phyloP scores from a whole-genome alignment of 2,113 vertebrate genomes.

The Cololabis saira region DNA sequence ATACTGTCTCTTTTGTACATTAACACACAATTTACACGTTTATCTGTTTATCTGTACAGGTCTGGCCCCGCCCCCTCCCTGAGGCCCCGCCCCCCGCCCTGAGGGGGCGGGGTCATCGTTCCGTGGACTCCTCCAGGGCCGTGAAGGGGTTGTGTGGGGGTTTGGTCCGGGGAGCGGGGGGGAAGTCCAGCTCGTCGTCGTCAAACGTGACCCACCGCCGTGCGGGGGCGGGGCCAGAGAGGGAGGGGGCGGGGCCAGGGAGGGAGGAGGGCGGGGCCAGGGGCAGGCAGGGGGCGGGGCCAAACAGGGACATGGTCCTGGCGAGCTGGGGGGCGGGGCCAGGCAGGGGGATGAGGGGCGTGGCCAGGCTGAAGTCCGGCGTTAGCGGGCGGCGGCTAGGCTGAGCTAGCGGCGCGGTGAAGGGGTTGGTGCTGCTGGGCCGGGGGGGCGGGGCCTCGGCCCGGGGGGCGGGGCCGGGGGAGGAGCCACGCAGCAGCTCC shows the following conservation, averaged over 20 bases:
- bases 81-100: no score
- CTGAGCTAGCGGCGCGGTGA: constrained; percentile 74
- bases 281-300: constrained; percentile 58
- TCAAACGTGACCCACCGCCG: constrained; percentile 92
- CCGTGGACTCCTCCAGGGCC: constrained; percentile 88
- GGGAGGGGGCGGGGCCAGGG: no score
- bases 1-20: constrained; percentile 74
- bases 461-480: constrained; percentile 81
- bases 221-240: no score
- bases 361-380: constrained; percentile 69
- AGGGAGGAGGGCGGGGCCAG: constrained; percentile 49
- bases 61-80: no score
- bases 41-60: constrained; percentile 71
- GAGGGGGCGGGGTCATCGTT: constrained; percentile 82
- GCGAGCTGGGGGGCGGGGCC: constrained; percentile 40
- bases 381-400: constrained; percentile 66
- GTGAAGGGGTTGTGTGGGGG: constrained; percentile 32
- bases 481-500: constrained; percentile 78
- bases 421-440: constrained; percentile 85
- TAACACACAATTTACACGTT: constrained; percentile 68
- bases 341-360: constrained; percentile 64
- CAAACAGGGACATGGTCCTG: constrained; percentile 46
- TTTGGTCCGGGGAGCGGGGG: constrained; percentile 29
- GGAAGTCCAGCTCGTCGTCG: constrained; percentile 71
- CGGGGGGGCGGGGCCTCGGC: constrained; percentile 68